Conservation (phyloP, 2,888 invertebrate species). For the Pycnomerus fuliginosus region DNA sequence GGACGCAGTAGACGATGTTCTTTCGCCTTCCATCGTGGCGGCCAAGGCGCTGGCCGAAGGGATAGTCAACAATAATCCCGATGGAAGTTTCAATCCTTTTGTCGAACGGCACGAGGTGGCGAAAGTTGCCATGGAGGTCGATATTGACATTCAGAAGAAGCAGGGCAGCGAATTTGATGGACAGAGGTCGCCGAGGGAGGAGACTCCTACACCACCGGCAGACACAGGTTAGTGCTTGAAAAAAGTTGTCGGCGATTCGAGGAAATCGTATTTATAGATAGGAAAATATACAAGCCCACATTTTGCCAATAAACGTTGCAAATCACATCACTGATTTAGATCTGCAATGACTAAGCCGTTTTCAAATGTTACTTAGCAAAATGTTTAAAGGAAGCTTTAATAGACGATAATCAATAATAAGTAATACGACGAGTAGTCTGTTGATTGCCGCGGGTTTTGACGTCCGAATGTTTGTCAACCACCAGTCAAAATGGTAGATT, state of each 20-base stretch:
- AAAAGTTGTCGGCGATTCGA: neutral
- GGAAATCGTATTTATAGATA: too few species aligned
- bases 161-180: conserved; percentile 35
- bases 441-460: too few species aligned
- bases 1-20: conserved; percentile 62
- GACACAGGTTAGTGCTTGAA: conserved; percentile 55
- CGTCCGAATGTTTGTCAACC: too few species aligned
- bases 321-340: too few species aligned
- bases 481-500: too few species aligned
- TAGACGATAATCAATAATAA: too few species aligned
- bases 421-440: too few species aligned
- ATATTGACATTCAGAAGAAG: conserved; percentile 39
- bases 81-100: conserved; percentile 29
- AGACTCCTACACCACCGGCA: conserved; percentile 62
- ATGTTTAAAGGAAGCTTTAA: too few species aligned
- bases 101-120: conserved; percentile 33
- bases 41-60: conserved; percentile 46
- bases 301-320: too few species aligned
- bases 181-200: conserved; percentile 48
- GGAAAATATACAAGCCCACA: too few species aligned
- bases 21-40: conserved; percentile 45
- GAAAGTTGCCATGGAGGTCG: conserved; percentile 40
- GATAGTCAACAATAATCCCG: conserved; percentile 35
- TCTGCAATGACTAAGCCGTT: too few species aligned
- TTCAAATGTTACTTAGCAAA: too few species aligned